phyloP scores from a whole-genome alignment of 2,888 invertebrate genomes.

The Drosophila sordidula region DNA sequence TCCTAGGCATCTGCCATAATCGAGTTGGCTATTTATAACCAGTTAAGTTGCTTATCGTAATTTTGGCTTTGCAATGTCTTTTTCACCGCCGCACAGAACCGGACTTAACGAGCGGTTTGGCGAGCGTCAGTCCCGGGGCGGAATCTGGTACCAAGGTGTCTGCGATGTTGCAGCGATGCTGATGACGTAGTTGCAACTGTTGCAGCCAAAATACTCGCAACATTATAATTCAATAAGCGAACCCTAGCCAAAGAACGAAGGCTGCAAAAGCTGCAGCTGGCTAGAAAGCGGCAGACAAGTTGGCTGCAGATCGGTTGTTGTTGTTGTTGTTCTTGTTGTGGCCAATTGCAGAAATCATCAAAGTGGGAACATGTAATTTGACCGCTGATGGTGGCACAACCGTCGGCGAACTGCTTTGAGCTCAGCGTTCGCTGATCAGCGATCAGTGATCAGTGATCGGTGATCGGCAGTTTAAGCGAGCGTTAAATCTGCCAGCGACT shows the following conservation, averaged over 20 bases:
- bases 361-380: constrained; percentile 75
- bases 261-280: constrained; percentile 49
- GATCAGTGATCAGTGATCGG: constrained; percentile 27
- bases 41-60: constrained; percentile 14
- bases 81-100: constrained; percentile 31
- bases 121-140: constrained; percentile 17
- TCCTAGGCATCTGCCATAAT: background rate
- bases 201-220: constrained; percentile 51
- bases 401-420: constrained; percentile 70
- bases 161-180: constrained; percentile 31
- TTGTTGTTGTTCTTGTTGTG: constrained; percentile 51
- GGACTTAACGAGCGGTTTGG: constrained; percentile 33
- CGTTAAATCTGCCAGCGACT: constrained; percentile 65
- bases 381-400: constrained; percentile 60
- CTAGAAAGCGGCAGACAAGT: constrained; percentile 68
- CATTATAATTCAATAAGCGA: constrained; percentile 77
- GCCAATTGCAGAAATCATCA: constrained; percentile 79
- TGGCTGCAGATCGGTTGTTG: constrained; percentile 51
- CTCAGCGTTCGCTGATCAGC: constrained; percentile 23
- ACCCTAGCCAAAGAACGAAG: constrained; percentile 26
- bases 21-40: constrained; percentile 10
- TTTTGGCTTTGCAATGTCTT: constrained; percentile 57
- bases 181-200: constrained; percentile 57
- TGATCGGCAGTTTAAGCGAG: constrained; percentile 68
- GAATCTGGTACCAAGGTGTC: constrained; percentile 54